Evolutionary conservation across 2,113 vertebrate genomes (phyloP), one percentile per base, ranked within the genome.

Genomic region (Plestiodon gilberti): DNA sequence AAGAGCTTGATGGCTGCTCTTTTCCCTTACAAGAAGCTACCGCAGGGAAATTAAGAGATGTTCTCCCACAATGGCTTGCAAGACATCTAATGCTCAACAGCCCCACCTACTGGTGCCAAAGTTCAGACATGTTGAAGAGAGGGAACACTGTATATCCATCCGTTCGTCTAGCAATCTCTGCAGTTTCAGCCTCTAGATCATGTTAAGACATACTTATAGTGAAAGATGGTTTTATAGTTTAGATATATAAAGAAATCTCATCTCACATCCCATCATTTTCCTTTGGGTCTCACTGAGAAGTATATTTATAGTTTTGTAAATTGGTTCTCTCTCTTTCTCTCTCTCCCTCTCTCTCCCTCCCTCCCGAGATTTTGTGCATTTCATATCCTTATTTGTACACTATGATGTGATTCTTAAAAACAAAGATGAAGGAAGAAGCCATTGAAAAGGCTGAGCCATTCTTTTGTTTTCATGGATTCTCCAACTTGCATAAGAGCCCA

Each of bases 31-130:
- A 73, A 43, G 30, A 35, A 43, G 3, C 75, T 93, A 82, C 65
- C 15, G 13, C 25, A 48, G 3, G 7, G 52, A 82, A 92, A 81
- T 84, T 9, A 25, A 17, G 85, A 86, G 9, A 89, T 48, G 87
- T 33, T 11, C 80, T 86, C 89, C 70, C 64, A 35, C 18, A 69
- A 59, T 1, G 22, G 20, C 35, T 86, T 90, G 83, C 84, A 70
- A 28, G 33, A 11, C 28, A 94, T 94, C 77, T 70, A 1, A 38
- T 93, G 90, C 92, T 93, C 88, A 92, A 94, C 69, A 94, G 89
- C 93, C 84, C 94, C 95, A 95, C 86, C 95, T 94, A 81, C 93
- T 95, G 93, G 92, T 82, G 62, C 85, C 88, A 88, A 87, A 90
- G 25, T 33, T 80, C 74, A 2, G 65, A 8, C 17, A 75, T 91